Base-by-base conservation (phyloP, 2,888 invertebrate species). In the Entomobrya multifasciata region DNA sequence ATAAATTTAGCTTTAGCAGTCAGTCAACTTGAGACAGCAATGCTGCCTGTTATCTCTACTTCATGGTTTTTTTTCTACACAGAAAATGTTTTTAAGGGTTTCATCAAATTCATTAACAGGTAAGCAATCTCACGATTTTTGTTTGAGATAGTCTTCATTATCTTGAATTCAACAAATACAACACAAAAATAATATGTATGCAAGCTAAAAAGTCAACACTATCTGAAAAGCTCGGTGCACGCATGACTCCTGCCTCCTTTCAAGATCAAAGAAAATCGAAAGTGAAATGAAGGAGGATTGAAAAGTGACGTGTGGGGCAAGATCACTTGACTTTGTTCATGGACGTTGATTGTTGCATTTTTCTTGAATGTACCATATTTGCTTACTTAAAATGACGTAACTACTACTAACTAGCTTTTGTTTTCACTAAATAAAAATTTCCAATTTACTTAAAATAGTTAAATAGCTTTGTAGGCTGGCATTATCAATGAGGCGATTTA, bases 251-350 rank as follows among this genome's bases (percentile, higher is more conserved):
- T 20, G n/a, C n/a, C n/a, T n/a, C n/a, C n/a, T 41, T 36, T 65
- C 65, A 65, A 41, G 20, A n/a, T 41, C 3, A 20, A 36, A 36
- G 36, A 36, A 17, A 65, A 65, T 41, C 1, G 65, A 41, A 65
- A 65, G 65, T 65, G 65, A 65, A 65, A 65, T n/a, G 10, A 22
- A 20, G 10, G 17, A 55, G 20, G 41, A 6, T 3, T 3, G n/a
- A 60, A 60, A 60, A 27, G 22, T 60, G 60, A 60, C 27, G 60
- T 8, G 10, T 65, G 65, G 65, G 65, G 65, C 41, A 65, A 65
- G 11, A 30, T 65, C 36, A 65, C 41, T 36, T 62, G 30, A 60
- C 30, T 13, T 60, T 60, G 30, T 60, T 60, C 30, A 15, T 13
- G 36, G 8, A 36, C 36, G 36, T 36, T 36, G 36, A 5, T 15